phyloP scores from a whole-genome alignment of 1,140 invertebrate species.

The Condylostylus longicornis region DNA sequence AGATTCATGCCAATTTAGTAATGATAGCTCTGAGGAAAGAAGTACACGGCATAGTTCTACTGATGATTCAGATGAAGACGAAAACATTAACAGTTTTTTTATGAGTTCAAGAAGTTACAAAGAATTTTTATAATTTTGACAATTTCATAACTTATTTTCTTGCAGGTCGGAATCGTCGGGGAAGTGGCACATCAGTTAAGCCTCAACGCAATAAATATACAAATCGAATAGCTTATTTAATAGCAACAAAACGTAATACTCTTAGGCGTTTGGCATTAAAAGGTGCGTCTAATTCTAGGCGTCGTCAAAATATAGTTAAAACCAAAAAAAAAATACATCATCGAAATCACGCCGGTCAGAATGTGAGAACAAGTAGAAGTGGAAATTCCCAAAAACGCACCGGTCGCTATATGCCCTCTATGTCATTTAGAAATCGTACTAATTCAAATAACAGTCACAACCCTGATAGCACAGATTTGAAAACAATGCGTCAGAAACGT shows the following conservation, averaged over 20 bases:
- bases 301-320: slow-evolving; percentile 5
- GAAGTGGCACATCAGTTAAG: background rate
- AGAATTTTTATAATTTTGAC: no score
- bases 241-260: slow-evolving; percentile 26
- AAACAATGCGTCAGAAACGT: no score
- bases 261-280: slow-evolving; percentile 26
- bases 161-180: slow-evolving; percentile 2
- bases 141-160: slow-evolving; percentile 1
- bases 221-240: slow-evolving; percentile 29
- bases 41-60: slow-evolving; percentile 9
- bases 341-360: background rate
- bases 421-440: no score
- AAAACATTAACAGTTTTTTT: slow-evolving; percentile 1
- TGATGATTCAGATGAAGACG: slow-evolving; percentile 7
- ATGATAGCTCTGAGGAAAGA: slow-evolving; percentile 8
- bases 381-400: slow-evolving; percentile 3
- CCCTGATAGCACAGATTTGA: no score
- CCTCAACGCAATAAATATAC: slow-evolving; percentile 7
- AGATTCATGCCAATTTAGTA: slow-evolving; percentile 32
- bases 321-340: background rate
- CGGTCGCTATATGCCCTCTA: no score
- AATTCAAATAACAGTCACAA: no score
- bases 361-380: background rate
- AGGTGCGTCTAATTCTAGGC: slow-evolving; percentile 5
- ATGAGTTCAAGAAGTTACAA: no score